Evolutionary conservation across 2,888 invertebrate genomes (phyloP), one percentile per base, ranked within the genome.

Genomic region (Endomychus coccineus): DNA sequence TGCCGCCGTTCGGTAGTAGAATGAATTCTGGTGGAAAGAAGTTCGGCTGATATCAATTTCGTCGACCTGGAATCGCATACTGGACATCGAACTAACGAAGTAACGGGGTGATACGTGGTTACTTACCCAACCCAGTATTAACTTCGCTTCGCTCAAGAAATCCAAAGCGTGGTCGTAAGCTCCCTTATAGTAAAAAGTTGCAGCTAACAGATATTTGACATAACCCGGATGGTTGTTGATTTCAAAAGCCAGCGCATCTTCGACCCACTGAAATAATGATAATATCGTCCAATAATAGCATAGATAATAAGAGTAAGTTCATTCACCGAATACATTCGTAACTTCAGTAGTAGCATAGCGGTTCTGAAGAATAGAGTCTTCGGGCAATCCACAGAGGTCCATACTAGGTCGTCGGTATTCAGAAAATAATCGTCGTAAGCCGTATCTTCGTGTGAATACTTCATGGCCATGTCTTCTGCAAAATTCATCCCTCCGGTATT

Each of bases 121-220:
- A n/a, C 49, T 45, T 50, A 58, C 61, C 22, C 51, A 49, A 16
- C 59, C 60, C 35, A 59, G 50, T 30, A 50, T 35, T 11, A 45
- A 46, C 40, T 59, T 53, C 1, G 64, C 55, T 40, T 55, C 50
- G 33, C 56, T 44, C 7, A 66, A 49, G 44, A 63, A 59, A 15
- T 55, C 47, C 33, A 65, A 39, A 9, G 61, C 60, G 39, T 62
- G 55, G 3, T 52, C 44, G 40, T 58, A 64, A 16, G 58, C 42
- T 34, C 52, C 46, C 27, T 46, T 50, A 25, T 56, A 59, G 43
- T 62, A 62, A 36, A 54, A 50, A 4, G 62, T 52, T 4, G 56
- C 62, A 5, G 58, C 60, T 6, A 61, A 41, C 16, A 63, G 43
- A 49, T 67, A 67, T 42, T 61, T 53, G 7, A 51, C 56, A 11